Percentiles rank a stretch among this genome's conserved stretches.
phyloP scores from a whole-genome alignment of 2,113 vertebrate species.

The Rhinichthys klamathensis region DNA sequence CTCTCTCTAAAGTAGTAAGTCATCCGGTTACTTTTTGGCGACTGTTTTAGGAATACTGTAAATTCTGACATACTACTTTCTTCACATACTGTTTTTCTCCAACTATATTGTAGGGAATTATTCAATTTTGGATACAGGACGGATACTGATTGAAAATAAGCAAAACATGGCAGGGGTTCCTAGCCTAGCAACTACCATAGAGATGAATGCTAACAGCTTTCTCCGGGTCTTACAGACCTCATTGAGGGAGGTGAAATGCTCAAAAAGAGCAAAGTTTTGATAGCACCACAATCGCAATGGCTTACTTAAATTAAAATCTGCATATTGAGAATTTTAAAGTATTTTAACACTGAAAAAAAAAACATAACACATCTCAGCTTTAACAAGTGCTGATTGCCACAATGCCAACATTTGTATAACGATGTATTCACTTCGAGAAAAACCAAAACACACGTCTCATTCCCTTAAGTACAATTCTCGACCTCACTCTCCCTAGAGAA shows the following conservation, averaged over 20 bases:
- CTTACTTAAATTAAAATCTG: not conserved
- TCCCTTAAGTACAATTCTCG: slow-evolving; percentile 12
- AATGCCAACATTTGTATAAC: slow-evolving; percentile 17
- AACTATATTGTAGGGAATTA: not conserved
- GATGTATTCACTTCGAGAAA: not conserved
- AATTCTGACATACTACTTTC: not conserved
- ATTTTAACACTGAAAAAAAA: not conserved
- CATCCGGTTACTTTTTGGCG: not conserved
- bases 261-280: not conserved
- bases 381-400: slow-evolving; percentile 7
- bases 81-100: not conserved
- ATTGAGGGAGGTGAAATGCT: not conserved
- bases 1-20: not conserved
- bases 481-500: slow-evolving; percentile 32
- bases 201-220: not conserved
- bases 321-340: not conserved
- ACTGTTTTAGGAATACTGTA: not conserved
- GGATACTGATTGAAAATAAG: not conserved
- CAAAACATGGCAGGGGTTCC: not conserved
- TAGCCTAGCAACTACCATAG: not conserved
- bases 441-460: slow-evolving; percentile 14
- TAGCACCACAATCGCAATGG: not conserved
- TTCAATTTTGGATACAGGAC: not conserved
- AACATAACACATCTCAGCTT: not conserved
- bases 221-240: not conserved